Evolutionary conservation across 2,888 invertebrate species (phyloP).

Genomic region (Aricia artaxerxes): DNA sequence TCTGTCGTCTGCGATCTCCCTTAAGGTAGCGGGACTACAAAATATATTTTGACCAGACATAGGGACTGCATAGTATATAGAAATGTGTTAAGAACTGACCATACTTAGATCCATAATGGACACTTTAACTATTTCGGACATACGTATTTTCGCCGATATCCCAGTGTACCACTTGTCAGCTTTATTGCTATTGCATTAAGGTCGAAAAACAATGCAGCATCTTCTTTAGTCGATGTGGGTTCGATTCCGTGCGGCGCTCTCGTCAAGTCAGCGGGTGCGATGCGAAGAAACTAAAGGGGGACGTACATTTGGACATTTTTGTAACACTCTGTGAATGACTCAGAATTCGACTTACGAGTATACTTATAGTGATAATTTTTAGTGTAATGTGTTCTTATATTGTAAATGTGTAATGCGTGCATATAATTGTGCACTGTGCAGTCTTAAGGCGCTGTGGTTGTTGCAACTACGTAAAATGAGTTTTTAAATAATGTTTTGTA

Average conservation of each 20-base stretch:
- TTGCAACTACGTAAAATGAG: too few relatives aligned
- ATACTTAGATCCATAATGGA: too few relatives aligned
- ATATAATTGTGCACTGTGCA: background rate
- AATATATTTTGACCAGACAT: too few relatives aligned
- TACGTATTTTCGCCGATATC: background rate
- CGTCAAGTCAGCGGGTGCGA: slow-evolving; percentile 19
- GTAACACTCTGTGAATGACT: background rate
- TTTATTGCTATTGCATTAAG: background rate
- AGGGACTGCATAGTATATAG: too few relatives aligned
- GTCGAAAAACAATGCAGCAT: background rate
- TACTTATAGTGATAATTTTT: background rate
- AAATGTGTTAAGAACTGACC: too few relatives aligned
- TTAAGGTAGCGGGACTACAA: too few relatives aligned
- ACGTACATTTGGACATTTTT: background rate
- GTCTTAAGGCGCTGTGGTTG: background rate
- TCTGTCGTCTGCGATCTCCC: too few relatives aligned
- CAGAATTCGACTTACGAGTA: background rate
- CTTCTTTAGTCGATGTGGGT: background rate
- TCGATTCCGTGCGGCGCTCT: background rate
- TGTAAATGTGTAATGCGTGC: background rate
- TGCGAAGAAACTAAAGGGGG: slow-evolving; percentile 13
- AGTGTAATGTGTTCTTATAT: too few relatives aligned
- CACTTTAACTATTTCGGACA: background rate
- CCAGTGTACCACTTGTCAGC: background rate
- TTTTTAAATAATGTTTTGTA: too few relatives aligned